phyloP scores from a whole-genome alignment of 2,113 vertebrate species.

The Pelobates fuscus region DNA sequence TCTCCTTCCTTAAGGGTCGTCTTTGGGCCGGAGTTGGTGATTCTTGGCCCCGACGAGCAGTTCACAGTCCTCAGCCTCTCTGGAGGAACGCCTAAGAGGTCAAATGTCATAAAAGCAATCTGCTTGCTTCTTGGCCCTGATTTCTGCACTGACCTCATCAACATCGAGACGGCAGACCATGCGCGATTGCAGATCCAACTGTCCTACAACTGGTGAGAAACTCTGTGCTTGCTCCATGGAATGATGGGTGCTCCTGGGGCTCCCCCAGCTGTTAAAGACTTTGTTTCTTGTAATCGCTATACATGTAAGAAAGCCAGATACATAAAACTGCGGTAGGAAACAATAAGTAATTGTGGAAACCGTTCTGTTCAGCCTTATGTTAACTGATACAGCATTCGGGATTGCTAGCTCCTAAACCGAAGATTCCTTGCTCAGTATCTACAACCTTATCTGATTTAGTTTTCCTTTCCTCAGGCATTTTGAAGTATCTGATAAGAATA shows the following conservation, averaged over 20 bases:
- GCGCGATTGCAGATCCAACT: constrained; percentile 88
- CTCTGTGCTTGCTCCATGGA: no score
- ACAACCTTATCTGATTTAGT: no score
- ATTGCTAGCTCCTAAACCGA: no score
- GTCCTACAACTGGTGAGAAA: constrained; percentile 83
- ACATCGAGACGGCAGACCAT: constrained; percentile 86
- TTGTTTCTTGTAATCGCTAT: no score
- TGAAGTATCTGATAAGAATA: constrained; percentile 60
- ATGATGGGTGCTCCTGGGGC: no score
- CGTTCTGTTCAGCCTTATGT: no score
- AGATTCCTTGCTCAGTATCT: no score
- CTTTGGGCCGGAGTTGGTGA: constrained; percentile 86
- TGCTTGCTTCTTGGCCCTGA: constrained; percentile 87
- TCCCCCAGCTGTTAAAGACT: no score
- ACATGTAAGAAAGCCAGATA: no score
- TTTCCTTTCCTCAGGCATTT: constrained; percentile 75
- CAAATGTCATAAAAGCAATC: constrained; percentile 79
- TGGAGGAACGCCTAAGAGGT: constrained; percentile 79
- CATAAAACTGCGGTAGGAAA: no score
- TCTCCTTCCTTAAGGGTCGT: constrained; percentile 69
- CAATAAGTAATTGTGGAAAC: no score
- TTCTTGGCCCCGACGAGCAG: constrained; percentile 86
- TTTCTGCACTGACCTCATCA: constrained; percentile 88
- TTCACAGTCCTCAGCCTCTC: constrained; percentile 87
- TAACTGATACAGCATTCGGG: no score